Base-by-base conservation (phyloP, 2,797 vertebrate species). In the Distichodus sexfasciatus region DNA sequence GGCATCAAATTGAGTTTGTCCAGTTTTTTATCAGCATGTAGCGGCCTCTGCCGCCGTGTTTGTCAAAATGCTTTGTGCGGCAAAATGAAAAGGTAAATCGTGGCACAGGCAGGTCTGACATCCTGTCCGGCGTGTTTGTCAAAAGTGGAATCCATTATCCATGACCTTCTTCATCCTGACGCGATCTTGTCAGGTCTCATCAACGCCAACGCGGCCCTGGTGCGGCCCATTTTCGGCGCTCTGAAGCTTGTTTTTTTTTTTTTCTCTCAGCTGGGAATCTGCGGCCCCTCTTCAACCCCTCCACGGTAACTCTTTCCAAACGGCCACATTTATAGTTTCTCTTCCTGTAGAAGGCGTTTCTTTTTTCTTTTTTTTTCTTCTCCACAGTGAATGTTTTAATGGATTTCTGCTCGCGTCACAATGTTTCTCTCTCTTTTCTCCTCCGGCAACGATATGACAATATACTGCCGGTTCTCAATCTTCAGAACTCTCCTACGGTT, bases 91-190 rank as follows among this genome's bases (percentile, higher is more conserved):
- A 74, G 78, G 71, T 38, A 67, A 74, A 76, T 62, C 48, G 55
- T 28, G 63, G 29, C 12, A 21, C 43, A 40, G 58, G 21, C 51
- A 63, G 9, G 67, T 71, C 65, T 67, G 66, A 75, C 53, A 53
- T 71, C 61, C 74, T 71, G 12, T 72, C 75, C 69, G 76, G 71
- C 74, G 76, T 75, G 50, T 23, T 75, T 76, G 53, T 74, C 66
- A 79, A 73, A n/a, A 85, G 77, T 59, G 79, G 74, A 84, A 86
- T 85, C 71, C 69, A 84, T 82, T 82, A 84, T 71, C 63, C 4
- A 57, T 85, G 83, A 87, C 85, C 84, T 87, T 85, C 55, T 85
- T 58, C 71, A 57, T 41, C 76, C 75, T 77, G 31, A 11, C 59
- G 72, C 77, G 72, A 77, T 82, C 78, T 76, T 72, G 68, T 83